Evolutionary conservation across 2,888 invertebrate species (phyloP), one percentile per base, ranked within the genome.

Genomic region (Xestoiulus laeticollis): DNA sequence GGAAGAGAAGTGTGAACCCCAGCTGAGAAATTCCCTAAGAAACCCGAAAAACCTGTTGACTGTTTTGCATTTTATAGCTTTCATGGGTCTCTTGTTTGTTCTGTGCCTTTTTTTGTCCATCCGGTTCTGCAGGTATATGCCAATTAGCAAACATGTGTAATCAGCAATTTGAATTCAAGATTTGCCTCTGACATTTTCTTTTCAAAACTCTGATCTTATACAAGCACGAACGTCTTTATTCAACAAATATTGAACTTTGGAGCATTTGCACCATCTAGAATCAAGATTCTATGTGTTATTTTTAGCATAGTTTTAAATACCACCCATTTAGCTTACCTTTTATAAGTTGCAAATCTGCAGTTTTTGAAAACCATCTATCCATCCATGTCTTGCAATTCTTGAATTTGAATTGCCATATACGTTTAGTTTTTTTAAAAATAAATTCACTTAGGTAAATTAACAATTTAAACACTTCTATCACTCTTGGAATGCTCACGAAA

Each of bases 41-140:
- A 68, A 68, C 68, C 68, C 68, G 68, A 68, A 68, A 68, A 26
- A 68, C 68, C 26, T 68, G 68, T 68, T 68, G 68, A 22, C 68
- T 68, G 68, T 26, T 68, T 68, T 68, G 26, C 68, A 68, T 68
- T 68, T 68, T 68, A 68, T 68, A 26, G 26, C 26, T 68, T 8
- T 68, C 68, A 26, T 43, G 48, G 48, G 48, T 48, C 8, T 48
- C 48, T 48, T 59, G 59, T 68, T 22, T 68, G 68, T 26, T 16
- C 10, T 2, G 68, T 68, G 68, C 26, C 26, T 68, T 48, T 48
- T 48, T 68, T 68, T 68, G n/a, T n/a, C n/a, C n/a, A 68, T 68
- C 68, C 68, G 68, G 68, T 68, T 68, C 68, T 68, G 22, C 68
- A 68, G 10, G 68, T 68, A 26, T 68, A 68, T 68, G 68, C 68